Conservation (phyloP, 2,888 invertebrate species). For the Scrobipalpa atriplicella region DNA sequence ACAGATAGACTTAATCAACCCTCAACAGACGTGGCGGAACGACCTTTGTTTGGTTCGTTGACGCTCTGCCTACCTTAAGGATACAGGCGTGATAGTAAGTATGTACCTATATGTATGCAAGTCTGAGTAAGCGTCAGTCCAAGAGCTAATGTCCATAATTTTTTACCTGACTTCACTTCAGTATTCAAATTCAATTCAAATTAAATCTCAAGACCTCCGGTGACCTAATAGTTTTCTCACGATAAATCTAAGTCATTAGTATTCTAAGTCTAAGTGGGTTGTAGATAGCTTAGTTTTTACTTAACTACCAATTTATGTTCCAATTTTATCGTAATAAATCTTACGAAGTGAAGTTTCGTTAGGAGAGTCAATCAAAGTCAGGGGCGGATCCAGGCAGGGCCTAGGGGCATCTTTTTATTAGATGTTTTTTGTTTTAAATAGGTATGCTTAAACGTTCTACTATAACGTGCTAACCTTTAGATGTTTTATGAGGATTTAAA, state of each 20-base stretch:
- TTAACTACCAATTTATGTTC: slow-evolving; percentile 15
- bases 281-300: slow-evolving; percentile 21
- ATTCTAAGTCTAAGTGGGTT: slow-evolving; percentile 12
- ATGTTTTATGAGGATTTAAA: too few relatives aligned
- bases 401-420: neutral
- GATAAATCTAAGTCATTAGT: slow-evolving; percentile 18
- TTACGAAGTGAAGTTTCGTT: slow-evolving; percentile 21
- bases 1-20: too few relatives aligned
- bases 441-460: too few relatives aligned
- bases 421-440: neutral
- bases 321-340: slow-evolving; percentile 21
- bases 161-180: neutral
- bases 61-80: too few relatives aligned
- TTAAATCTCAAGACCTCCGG: neutral
- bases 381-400: neutral
- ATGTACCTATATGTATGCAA: too few relatives aligned
- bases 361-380: slow-evolving; percentile 7
- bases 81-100: too few relatives aligned
- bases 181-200: neutral
- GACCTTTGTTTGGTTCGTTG: too few relatives aligned
- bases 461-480: too few relatives aligned
- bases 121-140: too few relatives aligned
- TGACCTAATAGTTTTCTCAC: slow-evolving; percentile 12
- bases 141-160: neutral
- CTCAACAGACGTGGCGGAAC: too few relatives aligned